Conservation (phyloP, 53 echinoderm and acorn worm genomes). For the Pentamera pediparva region DNA sequence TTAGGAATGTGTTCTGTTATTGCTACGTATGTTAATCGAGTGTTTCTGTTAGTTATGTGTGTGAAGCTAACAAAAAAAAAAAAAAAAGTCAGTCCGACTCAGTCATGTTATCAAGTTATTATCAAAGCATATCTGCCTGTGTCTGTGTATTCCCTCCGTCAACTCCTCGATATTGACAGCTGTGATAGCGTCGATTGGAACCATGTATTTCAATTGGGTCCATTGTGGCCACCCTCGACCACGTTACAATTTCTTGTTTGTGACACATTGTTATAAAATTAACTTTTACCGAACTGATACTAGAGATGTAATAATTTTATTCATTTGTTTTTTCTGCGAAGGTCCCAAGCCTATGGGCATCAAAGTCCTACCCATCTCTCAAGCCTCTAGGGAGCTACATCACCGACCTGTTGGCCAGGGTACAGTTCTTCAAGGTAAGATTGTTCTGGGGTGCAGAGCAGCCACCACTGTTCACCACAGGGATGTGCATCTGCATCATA, state of each 20-base stretch:
- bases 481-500: neutral
- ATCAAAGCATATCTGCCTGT: too few species aligned
- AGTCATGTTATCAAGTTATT: too few species aligned
- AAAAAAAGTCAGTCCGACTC: too few species aligned
- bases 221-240: neutral
- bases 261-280: neutral
- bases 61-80: too few species aligned
- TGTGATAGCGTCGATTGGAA: too few species aligned
- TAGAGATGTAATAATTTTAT: neutral
- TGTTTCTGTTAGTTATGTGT: too few species aligned
- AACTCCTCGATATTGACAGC: too few species aligned
- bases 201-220: too few species aligned
- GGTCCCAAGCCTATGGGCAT: slow-evolving; percentile 95
- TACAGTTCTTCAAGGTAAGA: slow-evolving; percentile 87
- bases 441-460: neutral
- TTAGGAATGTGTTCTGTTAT: too few species aligned
- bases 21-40: too few species aligned
- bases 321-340: neutral
- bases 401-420: slow-evolving; percentile 85
- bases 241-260: neutral
- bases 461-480: neutral
- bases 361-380: slow-evolving; percentile 94
- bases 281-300: neutral
- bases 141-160: too few species aligned
- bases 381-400: slow-evolving; percentile 92